These are phyloP conservation scores for Caenorhabditis angaria DNA, from an alignment of 2,888 invertebrate species.

Conservation along the genomic window DNA sequence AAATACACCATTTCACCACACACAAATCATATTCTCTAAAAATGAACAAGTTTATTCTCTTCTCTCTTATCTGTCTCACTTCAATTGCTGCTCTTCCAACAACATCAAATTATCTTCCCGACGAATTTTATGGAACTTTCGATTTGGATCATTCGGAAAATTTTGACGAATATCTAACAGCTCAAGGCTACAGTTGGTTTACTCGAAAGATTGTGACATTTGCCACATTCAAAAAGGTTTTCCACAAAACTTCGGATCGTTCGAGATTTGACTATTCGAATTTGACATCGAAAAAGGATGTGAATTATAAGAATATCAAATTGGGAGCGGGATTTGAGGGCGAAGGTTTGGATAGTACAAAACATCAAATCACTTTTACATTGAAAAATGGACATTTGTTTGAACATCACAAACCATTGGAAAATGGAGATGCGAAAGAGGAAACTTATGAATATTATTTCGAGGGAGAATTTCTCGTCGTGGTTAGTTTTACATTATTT, in stretches of 20 bases:
- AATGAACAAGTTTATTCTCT: not conserved
- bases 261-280: slow-evolving; percentile 56
- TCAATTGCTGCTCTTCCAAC: slow-evolving; percentile 1
- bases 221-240: slow-evolving; percentile 64
- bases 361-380: slow-evolving; percentile 63
- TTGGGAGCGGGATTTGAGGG: slow-evolving; percentile 64
- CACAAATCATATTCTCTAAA: not conserved
- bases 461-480: slow-evolving; percentile 44
- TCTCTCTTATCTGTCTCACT: not conserved
- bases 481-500: no score
- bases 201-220: slow-evolving; percentile 60
- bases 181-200: slow-evolving; percentile 64
- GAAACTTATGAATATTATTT: slow-evolving; percentile 68
- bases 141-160: slow-evolving; percentile 62
- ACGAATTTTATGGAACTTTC: slow-evolving; percentile 62
- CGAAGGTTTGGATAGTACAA: slow-evolving; percentile 66
- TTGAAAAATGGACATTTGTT: slow-evolving; percentile 51
- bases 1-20: no score
- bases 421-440: slow-evolving; percentile 60
- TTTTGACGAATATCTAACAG: slow-evolving; percentile 63
- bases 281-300: slow-evolving; percentile 68
- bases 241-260: slow-evolving; percentile 38
- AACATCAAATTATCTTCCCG: slow-evolving; percentile 52
- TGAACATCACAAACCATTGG: slow-evolving; percentile 60
- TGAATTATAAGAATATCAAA: slow-evolving; percentile 62